Percentiles rank a stretch among this genome's conserved stretches.
phyloP scores from a whole-genome alignment of 2,888 invertebrate species.

The Punctoribates punctum region DNA sequence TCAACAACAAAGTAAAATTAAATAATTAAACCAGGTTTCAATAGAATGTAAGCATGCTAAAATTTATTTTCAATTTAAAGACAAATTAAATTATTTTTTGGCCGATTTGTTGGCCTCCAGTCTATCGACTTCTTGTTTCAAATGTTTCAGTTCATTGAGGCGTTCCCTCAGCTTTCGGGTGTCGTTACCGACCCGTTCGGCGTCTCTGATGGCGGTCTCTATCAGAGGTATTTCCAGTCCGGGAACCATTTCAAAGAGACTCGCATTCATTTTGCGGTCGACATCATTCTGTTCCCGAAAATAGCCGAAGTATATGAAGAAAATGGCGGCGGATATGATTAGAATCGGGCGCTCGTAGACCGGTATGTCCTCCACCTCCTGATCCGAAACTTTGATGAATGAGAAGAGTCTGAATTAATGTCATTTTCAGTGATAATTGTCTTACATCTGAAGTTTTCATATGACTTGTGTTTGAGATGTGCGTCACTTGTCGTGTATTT shows the following conservation, averaged over 20 bases:
- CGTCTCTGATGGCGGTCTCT: slow-evolving; percentile 30
- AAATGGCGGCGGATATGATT: background rate
- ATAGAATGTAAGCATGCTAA: no score
- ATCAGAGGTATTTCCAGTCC: slow-evolving; percentile 42
- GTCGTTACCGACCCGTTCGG: slow-evolving; percentile 18
- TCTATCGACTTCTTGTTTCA: background rate
- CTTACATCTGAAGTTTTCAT: slow-evolving; percentile 37
- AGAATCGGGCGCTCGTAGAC: slow-evolving; percentile 16
- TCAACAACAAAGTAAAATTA: no score
- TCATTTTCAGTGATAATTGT: background rate
- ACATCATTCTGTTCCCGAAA: slow-evolving; percentile 44
- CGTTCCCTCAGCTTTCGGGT: slow-evolving; percentile 31
- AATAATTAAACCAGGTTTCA: no score
- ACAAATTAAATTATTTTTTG: no score
- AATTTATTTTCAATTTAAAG: no score
- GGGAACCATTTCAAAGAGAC: slow-evolving; percentile 40
- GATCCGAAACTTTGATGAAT: background rate
- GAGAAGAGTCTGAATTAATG: background rate
- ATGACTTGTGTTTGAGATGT: slow-evolving; percentile 26
- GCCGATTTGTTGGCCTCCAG: background rate
- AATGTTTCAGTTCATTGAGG: slow-evolving; percentile 37
- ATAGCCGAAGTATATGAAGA: slow-evolving; percentile 38
- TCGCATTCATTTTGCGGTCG: slow-evolving; percentile 27
- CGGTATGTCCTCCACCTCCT: slow-evolving; percentile 33
- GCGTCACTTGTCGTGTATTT: slow-evolving; percentile 42